Evolutionary conservation across 2,888 invertebrate genomes (phyloP).

Genomic region (Tiphia femorata): DNA sequence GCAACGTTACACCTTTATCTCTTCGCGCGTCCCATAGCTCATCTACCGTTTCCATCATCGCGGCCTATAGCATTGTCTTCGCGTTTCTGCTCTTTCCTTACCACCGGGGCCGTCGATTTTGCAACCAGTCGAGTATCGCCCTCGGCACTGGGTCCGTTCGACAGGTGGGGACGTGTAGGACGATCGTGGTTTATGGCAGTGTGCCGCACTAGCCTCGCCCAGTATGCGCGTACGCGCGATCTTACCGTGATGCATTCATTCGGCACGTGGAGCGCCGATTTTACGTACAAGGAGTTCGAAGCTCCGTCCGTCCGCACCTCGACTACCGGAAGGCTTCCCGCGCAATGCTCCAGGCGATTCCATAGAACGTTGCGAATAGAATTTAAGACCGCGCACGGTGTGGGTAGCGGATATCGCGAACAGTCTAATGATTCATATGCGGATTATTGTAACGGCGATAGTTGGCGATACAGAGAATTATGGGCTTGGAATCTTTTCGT

Average conservation of each 20-base stretch:
- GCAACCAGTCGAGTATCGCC: conserved; percentile 49
- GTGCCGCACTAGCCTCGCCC: conserved; percentile 60
- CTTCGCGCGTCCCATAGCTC: neutral
- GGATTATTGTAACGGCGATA: no score
- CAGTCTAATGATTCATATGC: no score
- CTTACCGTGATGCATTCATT: conserved; percentile 57
- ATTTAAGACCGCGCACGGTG: no score
- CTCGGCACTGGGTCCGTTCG: conserved; percentile 44
- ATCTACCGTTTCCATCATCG: neutral
- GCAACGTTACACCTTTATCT: neutral
- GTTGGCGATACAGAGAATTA: no score
- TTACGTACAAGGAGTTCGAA: conserved; percentile 42
- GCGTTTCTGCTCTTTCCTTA: conserved; percentile 27
- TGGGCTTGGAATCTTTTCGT: no score
- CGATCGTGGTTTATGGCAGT: conserved; percentile 63
- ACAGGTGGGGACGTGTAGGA: conserved; percentile 67
- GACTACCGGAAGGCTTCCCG: conserved; percentile 38
- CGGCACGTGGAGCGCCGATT: conserved; percentile 34
- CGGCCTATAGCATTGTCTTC: neutral
- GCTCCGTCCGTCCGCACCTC: conserved; percentile 18
- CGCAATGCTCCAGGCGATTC: no score
- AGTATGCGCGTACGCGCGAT: conserved; percentile 50
- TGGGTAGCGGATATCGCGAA: no score
- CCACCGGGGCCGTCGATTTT: conserved; percentile 39
- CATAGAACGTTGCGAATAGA: no score